Base-by-base conservation (phyloP, 2,113 vertebrate genomes). In the Paralichthys olivaceus region DNA sequence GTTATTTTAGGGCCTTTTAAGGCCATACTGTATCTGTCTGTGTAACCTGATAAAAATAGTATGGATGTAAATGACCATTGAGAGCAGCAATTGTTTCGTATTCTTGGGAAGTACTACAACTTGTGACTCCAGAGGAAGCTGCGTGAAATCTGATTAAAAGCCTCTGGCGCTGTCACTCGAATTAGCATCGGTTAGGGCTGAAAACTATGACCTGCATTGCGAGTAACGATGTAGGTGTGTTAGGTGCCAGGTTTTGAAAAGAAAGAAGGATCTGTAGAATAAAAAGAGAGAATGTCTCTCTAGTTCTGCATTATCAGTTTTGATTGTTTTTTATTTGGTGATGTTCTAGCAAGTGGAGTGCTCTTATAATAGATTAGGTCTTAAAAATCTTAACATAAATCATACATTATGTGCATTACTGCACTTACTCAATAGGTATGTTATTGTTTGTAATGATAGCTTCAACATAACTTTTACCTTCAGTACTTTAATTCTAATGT, bases 1-100 rank as follows among this genome's bases (percentile, higher is more conserved):
- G 75, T 81, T 49, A 43, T 77, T 64, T 45, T 45, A 69, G 29
- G 59, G 51, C 63, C 65, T 72, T 81, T 83, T 69, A 86, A 68
- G 60, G 73, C 20, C 29, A 62, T 76, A 26, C 56, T 69, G 69
- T 53, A 58, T 69, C 75, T 20, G 28, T 74, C 25, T 55, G 11
- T 69, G 68, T 51, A 58, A 22, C 0, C 0, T 60, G 23, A 61
- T 69, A 32, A 59, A 69, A 61, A 69, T 54, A 74, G 40, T 58
- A 15, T 53, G 28, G 32, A 60, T 56, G 28, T 62, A 63, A 51
- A 43, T 11, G 43, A 32, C 15, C 40, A 69, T 51, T 26, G 37
- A 57, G 26, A 37, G 17, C 64, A 7, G 28, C 9, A 13, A 20
- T 23, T 22, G 37, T 47, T 72, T 57, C 34, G 23, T 45, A 15